Conservation (phyloP, 2,797 vertebrate species). For the Pantherophis alleghaniensis region DNA sequence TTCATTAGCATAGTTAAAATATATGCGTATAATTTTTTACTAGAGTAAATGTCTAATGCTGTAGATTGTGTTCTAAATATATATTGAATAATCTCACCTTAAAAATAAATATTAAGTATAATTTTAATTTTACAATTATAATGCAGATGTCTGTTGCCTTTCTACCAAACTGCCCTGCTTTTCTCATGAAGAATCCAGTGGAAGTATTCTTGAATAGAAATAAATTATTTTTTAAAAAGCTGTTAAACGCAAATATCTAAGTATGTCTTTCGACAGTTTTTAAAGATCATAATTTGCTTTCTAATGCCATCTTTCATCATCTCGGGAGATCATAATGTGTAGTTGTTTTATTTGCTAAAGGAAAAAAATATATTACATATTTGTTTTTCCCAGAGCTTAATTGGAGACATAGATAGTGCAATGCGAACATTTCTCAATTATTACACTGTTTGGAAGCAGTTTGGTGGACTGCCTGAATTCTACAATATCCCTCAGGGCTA, state of each 20-base stretch:
- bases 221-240: background rate
- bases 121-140: background rate
- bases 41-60: background rate
- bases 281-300: background rate
- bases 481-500: constrained; percentile 98
- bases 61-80: background rate
- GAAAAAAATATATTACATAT: background rate
- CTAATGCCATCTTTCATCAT: background rate
- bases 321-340: background rate
- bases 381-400: constrained; percentile 78
- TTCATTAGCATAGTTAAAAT: background rate
- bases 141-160: background rate
- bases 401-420: constrained; percentile 89
- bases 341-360: background rate
- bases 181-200: background rate
- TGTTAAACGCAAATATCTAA: background rate
- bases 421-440: constrained; percentile 95
- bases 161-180: background rate
- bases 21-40: background rate
- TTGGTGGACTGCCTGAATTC: constrained; percentile 95
- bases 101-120: background rate
- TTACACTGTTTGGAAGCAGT: constrained; percentile 96
- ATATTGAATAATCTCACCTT: background rate
- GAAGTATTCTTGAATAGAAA: background rate
- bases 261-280: background rate